A percentile compares a stretch with the other conserved stretches of the same genome.
phyloP scores from a whole-genome alignment of 2,113 vertebrate genomes.

The Pelodiscus sinensis region DNA sequence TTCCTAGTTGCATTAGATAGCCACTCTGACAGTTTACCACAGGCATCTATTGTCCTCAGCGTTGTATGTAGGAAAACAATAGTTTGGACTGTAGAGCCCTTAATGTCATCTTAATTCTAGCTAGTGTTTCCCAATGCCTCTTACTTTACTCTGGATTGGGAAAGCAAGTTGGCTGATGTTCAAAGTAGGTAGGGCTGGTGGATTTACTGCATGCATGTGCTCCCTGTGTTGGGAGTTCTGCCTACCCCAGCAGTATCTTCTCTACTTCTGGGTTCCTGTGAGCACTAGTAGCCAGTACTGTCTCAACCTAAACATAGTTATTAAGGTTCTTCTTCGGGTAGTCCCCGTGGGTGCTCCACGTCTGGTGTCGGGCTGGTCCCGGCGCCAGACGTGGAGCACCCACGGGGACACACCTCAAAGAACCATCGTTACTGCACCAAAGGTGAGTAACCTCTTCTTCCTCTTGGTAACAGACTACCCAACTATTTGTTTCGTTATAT shows the following conservation, averaged over 20 bases:
- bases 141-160: not conserved
- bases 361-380: too few species aligned
- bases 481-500: not conserved
- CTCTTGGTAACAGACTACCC: not conserved
- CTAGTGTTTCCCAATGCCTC: not conserved
- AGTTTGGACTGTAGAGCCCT: not conserved
- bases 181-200: not conserved
- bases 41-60: not conserved
- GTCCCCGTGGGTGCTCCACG: too few species aligned
- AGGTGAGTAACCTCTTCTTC: too few species aligned
- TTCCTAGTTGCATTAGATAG: not conserved
- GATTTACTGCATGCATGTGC: not conserved
- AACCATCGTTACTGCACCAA: too few species aligned
- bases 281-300: not conserved
- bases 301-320: not conserved
- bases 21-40: not conserved
- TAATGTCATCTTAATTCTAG: not conserved
- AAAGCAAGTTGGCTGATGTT: not conserved
- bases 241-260: not conserved
- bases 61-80: not conserved
- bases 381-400: too few species aligned
- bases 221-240: not conserved
- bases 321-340: not conserved
- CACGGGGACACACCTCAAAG: too few species aligned
- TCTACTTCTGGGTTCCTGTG: not conserved